Percentiles rank a stretch among this genome's conserved stretches.
Evolutionary conservation across 2,113 vertebrate species (phyloP).

Genomic region (Hassar affinis): DNA sequence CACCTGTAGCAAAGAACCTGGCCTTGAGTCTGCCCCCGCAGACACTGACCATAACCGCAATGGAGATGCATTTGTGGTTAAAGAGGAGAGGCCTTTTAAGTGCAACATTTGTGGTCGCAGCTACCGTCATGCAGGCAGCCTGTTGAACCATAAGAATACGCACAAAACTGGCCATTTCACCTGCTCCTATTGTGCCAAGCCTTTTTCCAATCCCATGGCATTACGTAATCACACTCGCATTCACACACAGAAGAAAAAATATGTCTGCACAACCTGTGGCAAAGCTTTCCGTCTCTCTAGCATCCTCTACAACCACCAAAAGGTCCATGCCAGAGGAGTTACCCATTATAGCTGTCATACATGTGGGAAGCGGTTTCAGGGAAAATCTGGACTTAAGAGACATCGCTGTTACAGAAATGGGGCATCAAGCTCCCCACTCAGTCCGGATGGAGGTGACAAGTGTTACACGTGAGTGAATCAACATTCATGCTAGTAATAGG

Average conservation of each 20-base stretch:
- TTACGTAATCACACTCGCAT: constrained; percentile 75
- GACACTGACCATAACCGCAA: constrained; percentile 26
- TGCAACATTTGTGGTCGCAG: constrained; percentile 76
- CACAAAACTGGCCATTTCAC: constrained; percentile 74
- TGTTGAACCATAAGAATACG: constrained; percentile 76
- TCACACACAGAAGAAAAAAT: constrained; percentile 76
- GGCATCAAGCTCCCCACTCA: constrained; percentile 40
- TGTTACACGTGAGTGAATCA: constrained; percentile 73
- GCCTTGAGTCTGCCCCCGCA: constrained; percentile 2
- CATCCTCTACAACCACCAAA: constrained; percentile 78
- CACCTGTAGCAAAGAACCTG: constrained; percentile 46
- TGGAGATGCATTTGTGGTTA: constrained; percentile 2
- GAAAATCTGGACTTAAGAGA: constrained; percentile 68
- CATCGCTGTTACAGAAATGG: constrained; percentile 66
- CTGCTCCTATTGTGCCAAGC: constrained; percentile 77
- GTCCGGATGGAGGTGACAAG: constrained; percentile 65
- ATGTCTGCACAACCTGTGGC: constrained; percentile 74
- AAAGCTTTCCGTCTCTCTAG: constrained; percentile 77
- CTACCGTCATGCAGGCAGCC: constrained; percentile 74
- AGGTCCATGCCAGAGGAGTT: constrained; percentile 66
- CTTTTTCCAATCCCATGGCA: constrained; percentile 76
- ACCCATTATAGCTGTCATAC: constrained; percentile 73
- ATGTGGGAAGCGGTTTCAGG: constrained; percentile 79
- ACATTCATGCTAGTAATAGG: neutral
- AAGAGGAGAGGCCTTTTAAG: constrained; percentile 69